Conservation (phyloP, 2,797 vertebrate species). For the Channallabes apus region DNA sequence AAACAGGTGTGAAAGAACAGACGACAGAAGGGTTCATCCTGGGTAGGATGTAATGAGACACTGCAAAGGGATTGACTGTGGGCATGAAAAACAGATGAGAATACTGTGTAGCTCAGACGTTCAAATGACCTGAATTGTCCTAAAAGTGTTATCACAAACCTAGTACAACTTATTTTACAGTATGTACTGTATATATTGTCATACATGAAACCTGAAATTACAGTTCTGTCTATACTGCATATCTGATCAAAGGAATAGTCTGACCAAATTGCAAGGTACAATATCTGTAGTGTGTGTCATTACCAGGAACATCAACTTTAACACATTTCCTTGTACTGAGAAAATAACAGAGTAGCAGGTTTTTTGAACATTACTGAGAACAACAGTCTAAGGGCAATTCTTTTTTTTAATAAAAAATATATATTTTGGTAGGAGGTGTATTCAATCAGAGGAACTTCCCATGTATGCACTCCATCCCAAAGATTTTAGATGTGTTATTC, state of each 20-base stretch:
- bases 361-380: neutral
- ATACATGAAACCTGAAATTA: conserved; percentile 9
- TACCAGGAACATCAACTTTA: neutral
- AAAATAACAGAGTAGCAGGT: neutral
- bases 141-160: conserved; percentile 4
- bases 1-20: conserved; percentile 8
- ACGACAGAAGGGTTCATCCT: neutral
- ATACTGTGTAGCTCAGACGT: neutral
- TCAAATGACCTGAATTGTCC: conserved; percentile 11
- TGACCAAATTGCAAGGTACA: neutral
- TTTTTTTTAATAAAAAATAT: neutral
- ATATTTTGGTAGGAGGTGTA: neutral
- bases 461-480: neutral
- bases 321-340: neutral
- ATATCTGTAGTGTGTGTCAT: neutral
- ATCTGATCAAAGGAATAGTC: conserved; percentile 6
- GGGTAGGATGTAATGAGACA: neutral
- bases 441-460: neutral
- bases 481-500: neutral
- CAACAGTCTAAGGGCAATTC: neutral
- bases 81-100: neutral
- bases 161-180: neutral
- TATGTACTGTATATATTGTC: neutral
- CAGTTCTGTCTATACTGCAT: neutral
- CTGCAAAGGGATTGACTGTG: neutral